These are phyloP conservation scores for Chondrosia reniformis DNA, from an alignment of 37 sponge, comb jelly and placozoan species.

Conservation along the genomic window DNA sequence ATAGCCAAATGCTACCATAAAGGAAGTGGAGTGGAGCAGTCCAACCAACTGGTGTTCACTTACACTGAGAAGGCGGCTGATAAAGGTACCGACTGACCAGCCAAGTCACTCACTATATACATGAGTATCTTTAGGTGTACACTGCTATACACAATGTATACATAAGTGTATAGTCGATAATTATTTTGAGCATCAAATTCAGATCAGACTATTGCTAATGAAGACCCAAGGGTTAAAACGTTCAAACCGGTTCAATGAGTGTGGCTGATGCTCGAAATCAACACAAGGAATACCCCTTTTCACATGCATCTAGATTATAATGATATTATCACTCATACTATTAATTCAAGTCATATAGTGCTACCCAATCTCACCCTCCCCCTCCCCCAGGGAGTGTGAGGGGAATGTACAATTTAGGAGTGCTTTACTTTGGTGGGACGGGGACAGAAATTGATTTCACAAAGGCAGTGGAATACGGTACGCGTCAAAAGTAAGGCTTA, in stretches of 20 bases:
- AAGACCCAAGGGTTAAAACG: too few relatives aligned
- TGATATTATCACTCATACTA: too few relatives aligned
- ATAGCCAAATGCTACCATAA: constrained; percentile 79
- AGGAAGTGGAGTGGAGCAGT: constrained; percentile 71
- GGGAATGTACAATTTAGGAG: constrained; percentile 73
- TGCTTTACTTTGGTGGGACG: constrained; percentile 75
- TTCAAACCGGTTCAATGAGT: not conserved
- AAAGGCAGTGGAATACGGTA: constrained; percentile 69
- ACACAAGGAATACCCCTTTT: too few relatives aligned
- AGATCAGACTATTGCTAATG: too few relatives aligned
- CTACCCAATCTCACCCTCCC: not conserved
- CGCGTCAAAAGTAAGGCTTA: too few relatives aligned
- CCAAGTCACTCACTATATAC: not conserved
- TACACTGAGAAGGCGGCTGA: constrained; percentile 59
- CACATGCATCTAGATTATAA: too few relatives aligned
- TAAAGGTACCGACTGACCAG: constrained; percentile 16
- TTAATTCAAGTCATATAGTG: too few relatives aligned
- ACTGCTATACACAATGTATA: too few relatives aligned
- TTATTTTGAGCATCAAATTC: too few relatives aligned
- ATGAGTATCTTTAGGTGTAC: not conserved
- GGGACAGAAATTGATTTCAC: constrained; percentile 63
- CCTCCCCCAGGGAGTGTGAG: constrained; percentile 46
- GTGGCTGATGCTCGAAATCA: not conserved
- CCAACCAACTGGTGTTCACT: constrained; percentile 51
- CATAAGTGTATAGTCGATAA: too few relatives aligned